These are phyloP conservation scores for Amphimallon solstitiale DNA, from an alignment of 2,888 invertebrate genomes.

Conservation along the genomic window DNA sequence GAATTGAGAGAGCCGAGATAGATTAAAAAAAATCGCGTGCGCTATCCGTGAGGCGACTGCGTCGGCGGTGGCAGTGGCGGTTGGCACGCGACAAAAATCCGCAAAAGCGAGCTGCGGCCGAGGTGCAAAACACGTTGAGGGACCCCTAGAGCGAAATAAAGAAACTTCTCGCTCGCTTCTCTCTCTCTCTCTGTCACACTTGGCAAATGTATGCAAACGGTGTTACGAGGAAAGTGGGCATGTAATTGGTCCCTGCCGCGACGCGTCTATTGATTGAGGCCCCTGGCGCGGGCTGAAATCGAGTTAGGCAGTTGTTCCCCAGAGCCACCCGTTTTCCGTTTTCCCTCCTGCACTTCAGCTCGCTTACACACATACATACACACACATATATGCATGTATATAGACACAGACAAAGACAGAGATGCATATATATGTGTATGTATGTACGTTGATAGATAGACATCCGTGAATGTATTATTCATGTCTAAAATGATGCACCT, in stretches of 20 bases:
- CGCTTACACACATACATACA: slow-evolving; percentile 28
- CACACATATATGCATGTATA: neutral
- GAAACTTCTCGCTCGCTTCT: slow-evolving; percentile 35
- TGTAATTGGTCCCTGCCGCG: slow-evolving; percentile 65
- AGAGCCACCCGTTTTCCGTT: slow-evolving; percentile 37
- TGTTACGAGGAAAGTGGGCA: slow-evolving; percentile 66
- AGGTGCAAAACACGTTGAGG: slow-evolving; percentile 30
- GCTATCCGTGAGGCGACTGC: slow-evolving; percentile 32
- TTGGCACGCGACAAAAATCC: slow-evolving; percentile 39
- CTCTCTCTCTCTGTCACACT: slow-evolving; percentile 41
- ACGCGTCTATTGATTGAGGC: slow-evolving; percentile 65
- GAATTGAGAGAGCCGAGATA: neutral
- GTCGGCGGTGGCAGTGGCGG: slow-evolving; percentile 43
- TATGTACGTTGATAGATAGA: too few species aligned
- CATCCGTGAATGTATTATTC: too few species aligned
- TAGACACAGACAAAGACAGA: neutral
- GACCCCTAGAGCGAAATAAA: slow-evolving; percentile 35
- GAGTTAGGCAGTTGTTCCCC: slow-evolving; percentile 62
- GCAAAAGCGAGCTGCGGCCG: slow-evolving; percentile 30
- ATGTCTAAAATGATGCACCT: too few species aligned
- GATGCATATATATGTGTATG: neutral
- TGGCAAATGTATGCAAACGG: slow-evolving; percentile 65
- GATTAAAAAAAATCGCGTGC: slow-evolving; percentile 23
- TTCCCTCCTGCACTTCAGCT: slow-evolving; percentile 30
- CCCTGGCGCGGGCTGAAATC: slow-evolving; percentile 61